Base-by-base conservation (phyloP, 1,140 invertebrate genomes). In the Drosophila tsacasi region DNA sequence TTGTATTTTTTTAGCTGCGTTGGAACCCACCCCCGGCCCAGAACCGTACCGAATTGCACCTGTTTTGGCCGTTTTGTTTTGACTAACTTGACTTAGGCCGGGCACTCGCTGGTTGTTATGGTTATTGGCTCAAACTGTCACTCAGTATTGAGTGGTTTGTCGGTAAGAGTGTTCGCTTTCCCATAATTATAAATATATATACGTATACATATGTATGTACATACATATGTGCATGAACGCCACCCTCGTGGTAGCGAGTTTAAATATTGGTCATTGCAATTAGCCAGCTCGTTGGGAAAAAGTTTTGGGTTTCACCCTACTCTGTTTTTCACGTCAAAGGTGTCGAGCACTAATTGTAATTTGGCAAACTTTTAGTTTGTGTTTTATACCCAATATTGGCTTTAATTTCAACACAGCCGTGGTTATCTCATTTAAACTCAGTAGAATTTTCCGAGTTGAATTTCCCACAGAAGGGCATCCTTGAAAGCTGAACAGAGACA, bases 261-360 rank as follows among this genome's bases (percentile, higher is more conserved):
- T 71, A 87, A 90, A 87, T 81, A 90, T 89, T 89, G 84, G 84
- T 72, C 77, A 87, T 89, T 75, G 55, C 77, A 87, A 87, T 87
- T 87, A 89, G 65, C 52, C 81, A 66, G 66, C 55, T 72, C 32
- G 79, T 55, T 78, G 74, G 32, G 35, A 39, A 37, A 64, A 46
- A 76, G 83, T 80, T 89, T 89, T 57, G 15, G 46, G 60, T 87
- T 87, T 49, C 83, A 58, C 44, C 23, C 23, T 13, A 19, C 4
- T 27, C 2, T 6, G 10, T 30, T n/a, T n/a, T 37, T 30, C 5
- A 12, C 50, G 46, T 37, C 37, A 23, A 27, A 39, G 30, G 66
- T 47, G 68, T 15, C 27, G 39, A 46, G 23, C 40, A 37, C 12
- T 66, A 62, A 61, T 40, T 44, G 13, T 30, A 54, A 71, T 69